phyloP scores from a whole-genome alignment of 2,888 invertebrate species.

The Dastarcus helophoroides region DNA sequence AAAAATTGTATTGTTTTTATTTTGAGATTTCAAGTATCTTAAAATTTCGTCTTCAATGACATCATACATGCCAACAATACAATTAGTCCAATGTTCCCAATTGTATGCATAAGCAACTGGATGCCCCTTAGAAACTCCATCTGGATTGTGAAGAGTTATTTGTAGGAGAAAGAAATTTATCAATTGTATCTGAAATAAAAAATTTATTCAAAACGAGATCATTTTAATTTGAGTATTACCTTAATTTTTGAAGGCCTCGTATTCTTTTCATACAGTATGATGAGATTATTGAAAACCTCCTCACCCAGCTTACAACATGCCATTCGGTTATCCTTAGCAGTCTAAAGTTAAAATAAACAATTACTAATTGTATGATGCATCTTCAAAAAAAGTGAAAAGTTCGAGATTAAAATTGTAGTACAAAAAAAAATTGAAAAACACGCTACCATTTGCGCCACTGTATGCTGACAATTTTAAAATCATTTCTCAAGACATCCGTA shows the following conservation, averaged over 20 bases:
- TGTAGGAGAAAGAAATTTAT: constrained; percentile 40
- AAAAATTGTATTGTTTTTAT: constrained; percentile 19
- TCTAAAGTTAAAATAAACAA: constrained; percentile 23
- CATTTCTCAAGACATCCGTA: too few relatives aligned
- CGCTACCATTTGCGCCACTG: too few relatives aligned
- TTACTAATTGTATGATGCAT: too few relatives aligned
- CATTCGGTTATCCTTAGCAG: constrained; percentile 29
- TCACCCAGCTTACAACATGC: constrained; percentile 33
- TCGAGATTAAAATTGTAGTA: too few relatives aligned
- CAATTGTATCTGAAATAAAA: too few relatives aligned
- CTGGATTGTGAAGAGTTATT: constrained; percentile 41
- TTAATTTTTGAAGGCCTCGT: constrained; percentile 21
- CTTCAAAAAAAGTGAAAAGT: too few relatives aligned
- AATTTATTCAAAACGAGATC: too few relatives aligned
- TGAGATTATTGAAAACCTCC: constrained; percentile 21
- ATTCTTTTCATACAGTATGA: constrained; percentile 21
- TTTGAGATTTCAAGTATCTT: constrained; percentile 3
- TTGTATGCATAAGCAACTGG: constrained; percentile 33
- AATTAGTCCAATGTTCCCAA: constrained; percentile 36
- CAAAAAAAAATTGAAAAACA: too few relatives aligned
- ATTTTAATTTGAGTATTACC: constrained; percentile 32
- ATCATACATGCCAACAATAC: constrained; percentile 32
- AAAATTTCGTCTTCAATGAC: constrained; percentile 29
- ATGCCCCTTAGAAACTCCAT: constrained; percentile 30
- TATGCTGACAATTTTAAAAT: too few relatives aligned